Base-by-base conservation (phyloP, 1,140 invertebrate genomes). In the Microplitis demolitor region DNA sequence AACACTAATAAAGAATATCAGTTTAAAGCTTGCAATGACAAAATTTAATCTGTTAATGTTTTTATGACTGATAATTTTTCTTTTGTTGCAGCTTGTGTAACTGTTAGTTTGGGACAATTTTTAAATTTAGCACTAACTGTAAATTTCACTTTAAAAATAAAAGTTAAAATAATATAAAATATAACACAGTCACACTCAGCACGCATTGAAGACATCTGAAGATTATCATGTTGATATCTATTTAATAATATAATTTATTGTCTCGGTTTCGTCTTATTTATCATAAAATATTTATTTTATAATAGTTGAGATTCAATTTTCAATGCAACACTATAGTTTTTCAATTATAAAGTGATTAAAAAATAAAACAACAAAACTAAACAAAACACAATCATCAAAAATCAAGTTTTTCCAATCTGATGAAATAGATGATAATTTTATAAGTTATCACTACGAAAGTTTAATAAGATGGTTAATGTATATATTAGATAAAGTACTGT, bases 121-220 rank as follows among this genome's bases (percentile, higher is more conserved):
- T 84, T 85, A 85, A 86, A 87, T 84, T 84, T 78, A 83, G 83
- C 78, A 79, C 81, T 85, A 79, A 87, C 81, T 85, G 78, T 82
- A 88, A 88, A 89, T 89, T 89, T 85, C 84, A 88, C 85, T 89
- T 69, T 77, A 70, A 71, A 72, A 77, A 71, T n/a, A 64, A 72
- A 13, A 11, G 37, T 24, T 14, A 78, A 73, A 77, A 76, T 78
- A 77, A 80, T 71, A 81, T 84, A 87, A 84, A 77, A 79, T 80
- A 85, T 85, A 87, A 90, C 88, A 92, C 90, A 92, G 91, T 89
- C 90, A 90, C 89, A 93, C 90, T 90, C 92, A 93, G 93, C 93
- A 92, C 92, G 92, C 92, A 94, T 94, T 94, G 93, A 94, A 93
- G 92, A 94, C 93, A 94, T 94, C 93, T 94, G 93, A 93, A 92